A percentile compares a stretch with the other conserved stretches of the same genome.
Evolutionary conservation across 2,888 invertebrate species (phyloP).

Genomic region (Vesta saturnalis): DNA sequence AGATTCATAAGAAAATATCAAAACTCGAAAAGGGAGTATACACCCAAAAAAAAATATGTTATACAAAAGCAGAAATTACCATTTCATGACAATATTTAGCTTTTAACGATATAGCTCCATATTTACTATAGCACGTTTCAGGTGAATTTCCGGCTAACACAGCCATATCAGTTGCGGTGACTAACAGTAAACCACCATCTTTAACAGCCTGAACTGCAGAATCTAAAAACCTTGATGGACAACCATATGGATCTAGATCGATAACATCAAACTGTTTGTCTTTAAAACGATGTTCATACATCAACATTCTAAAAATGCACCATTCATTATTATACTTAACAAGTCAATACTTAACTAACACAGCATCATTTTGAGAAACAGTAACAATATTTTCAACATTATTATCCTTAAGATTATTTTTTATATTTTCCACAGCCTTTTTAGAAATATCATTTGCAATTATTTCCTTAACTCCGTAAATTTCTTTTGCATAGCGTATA

Average conservation of each 20-base stretch:
- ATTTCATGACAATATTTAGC: slow-evolving; percentile 95
- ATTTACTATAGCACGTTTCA: slow-evolving; percentile 92
- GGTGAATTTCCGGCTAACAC: slow-evolving; percentile 95
- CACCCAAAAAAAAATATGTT: slow-evolving; percentile 24
- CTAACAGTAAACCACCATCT: slow-evolving; percentile 87
- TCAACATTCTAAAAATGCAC: slow-evolving; percentile 79
- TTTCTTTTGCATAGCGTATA: slow-evolving; percentile 95
- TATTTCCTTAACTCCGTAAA: slow-evolving; percentile 81
- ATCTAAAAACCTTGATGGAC: slow-evolving; percentile 92
- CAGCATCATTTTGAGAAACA: slow-evolving; percentile 87
- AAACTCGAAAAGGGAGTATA: too few species aligned
- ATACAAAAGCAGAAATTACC: slow-evolving; percentile 63
- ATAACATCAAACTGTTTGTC: slow-evolving; percentile 84
- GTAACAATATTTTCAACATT: slow-evolving; percentile 77
- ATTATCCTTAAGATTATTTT: slow-evolving; percentile 81
- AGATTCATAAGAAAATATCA: too few species aligned
- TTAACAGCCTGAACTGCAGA: slow-evolving; percentile 83
- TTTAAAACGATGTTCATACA: slow-evolving; percentile 78
- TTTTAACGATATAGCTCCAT: slow-evolving; percentile 89
- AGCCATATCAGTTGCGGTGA: slow-evolving; percentile 98
- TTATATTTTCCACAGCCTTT: slow-evolving; percentile 87
- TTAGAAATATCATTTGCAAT: slow-evolving; percentile 92
- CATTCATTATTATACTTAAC: slow-evolving; percentile 5
- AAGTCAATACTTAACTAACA: slow-evolving; percentile 66
- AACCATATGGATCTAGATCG: slow-evolving; percentile 98